Evolutionary conservation across 2,113 vertebrate species (phyloP).

Genomic region (Mohoua ochrocephala): DNA sequence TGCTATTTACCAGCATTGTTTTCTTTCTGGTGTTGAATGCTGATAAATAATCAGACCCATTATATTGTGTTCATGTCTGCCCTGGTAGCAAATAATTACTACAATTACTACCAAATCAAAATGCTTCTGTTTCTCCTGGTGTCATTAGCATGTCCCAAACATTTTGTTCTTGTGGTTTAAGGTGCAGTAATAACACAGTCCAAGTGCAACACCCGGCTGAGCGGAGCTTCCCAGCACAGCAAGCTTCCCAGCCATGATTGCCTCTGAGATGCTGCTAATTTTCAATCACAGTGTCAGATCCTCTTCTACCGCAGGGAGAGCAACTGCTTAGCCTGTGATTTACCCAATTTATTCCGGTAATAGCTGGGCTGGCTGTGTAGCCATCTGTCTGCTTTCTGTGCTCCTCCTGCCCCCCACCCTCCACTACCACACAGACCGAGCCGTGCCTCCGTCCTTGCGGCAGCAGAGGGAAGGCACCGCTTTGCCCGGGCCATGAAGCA

Average conservation of each 20-base stretch:
- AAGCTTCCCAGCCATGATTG: neutral
- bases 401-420: neutral
- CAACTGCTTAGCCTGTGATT: constrained; percentile 51
- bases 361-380: neutral
- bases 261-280: constrained; percentile 44
- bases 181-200: constrained; percentile 2
- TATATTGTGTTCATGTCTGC: constrained; percentile 9
- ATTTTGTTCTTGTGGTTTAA: constrained; percentile 54
- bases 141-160: constrained; percentile 55
- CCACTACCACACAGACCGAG: fast-evolving
- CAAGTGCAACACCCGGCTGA: neutral
- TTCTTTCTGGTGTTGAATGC: constrained; percentile 30
- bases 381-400: constrained; percentile 26
- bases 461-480: neutral
- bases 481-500: fast-evolving
- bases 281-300: constrained; percentile 43
- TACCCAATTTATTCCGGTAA: constrained; percentile 29
- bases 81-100: constrained; percentile 43
- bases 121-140: constrained; percentile 46
- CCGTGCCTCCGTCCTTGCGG: fast-evolving
- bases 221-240: neutral
- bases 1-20: constrained; percentile 25
- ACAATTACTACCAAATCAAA: constrained; percentile 55
- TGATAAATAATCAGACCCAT: constrained; percentile 53
- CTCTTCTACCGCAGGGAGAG: constrained; percentile 14